A percentile compares a stretch with the other conserved stretches of the same genome.
Evolutionary conservation across 92 coral and sea anemone genomes (phyloP).

Genomic region (Phymanthus crucifer): DNA sequence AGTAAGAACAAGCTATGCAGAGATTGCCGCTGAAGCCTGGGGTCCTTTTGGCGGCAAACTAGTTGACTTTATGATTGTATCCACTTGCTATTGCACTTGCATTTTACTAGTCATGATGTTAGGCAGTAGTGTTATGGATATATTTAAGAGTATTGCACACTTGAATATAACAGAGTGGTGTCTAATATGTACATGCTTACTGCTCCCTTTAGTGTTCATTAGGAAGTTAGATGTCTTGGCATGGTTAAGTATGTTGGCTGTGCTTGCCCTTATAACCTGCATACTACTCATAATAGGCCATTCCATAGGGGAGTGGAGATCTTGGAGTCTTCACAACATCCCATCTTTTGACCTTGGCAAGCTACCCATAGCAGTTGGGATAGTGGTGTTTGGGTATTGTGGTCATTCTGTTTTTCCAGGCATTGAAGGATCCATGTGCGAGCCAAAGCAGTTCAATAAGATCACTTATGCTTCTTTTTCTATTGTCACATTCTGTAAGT

Average conservation of each 20-base stretch:
- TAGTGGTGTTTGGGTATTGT: slow-evolving; percentile 66
- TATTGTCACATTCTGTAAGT: slow-evolving; percentile 51
- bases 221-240: slow-evolving; percentile 64
- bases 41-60: slow-evolving; percentile 78
- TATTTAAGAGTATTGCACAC: slow-evolving; percentile 36
- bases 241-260: slow-evolving; percentile 82
- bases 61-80: slow-evolving; percentile 66
- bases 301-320: slow-evolving; percentile 49
- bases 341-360: slow-evolving; percentile 51
- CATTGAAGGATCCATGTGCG: slow-evolving; percentile 77
- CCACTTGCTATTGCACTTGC: slow-evolving; percentile 58
- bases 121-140: slow-evolving; percentile 55
- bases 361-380: slow-evolving; percentile 76
- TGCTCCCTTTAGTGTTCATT: slow-evolving; percentile 64
- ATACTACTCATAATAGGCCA: slow-evolving; percentile 56
- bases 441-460: slow-evolving; percentile 71
- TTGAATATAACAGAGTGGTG: slow-evolving; percentile 60
- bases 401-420: slow-evolving; percentile 86
- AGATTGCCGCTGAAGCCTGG: slow-evolving; percentile 78
- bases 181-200: slow-evolving; percentile 48
- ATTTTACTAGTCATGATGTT: slow-evolving; percentile 60
- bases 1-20: slow-evolving; percentile 76
- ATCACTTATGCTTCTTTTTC: slow-evolving; percentile 62
- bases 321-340: slow-evolving; percentile 58
- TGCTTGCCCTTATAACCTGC: slow-evolving; percentile 55